Evolutionary conservation across 2,113 vertebrate genomes (phyloP), one percentile per base, ranked within the genome.

Genomic region (Holacanthus passer): DNA sequence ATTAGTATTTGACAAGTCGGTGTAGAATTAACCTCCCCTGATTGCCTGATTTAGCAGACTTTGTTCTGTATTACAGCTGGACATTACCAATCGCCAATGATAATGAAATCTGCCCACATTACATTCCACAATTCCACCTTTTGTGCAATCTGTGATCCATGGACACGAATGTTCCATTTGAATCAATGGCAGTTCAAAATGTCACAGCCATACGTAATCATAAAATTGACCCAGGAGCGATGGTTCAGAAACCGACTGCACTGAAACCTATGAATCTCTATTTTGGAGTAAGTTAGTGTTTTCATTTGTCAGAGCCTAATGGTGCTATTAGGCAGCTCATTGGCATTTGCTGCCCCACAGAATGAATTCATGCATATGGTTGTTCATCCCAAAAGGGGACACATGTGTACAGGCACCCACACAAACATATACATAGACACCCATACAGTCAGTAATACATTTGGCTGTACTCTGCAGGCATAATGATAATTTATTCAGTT

Each of bases 281-380:
- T 93, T 92, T 87, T 87, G 77, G 73, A 89, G 72, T 73, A 87
- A 90, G 83, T 91, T 92, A 83, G 76, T 82, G 66, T 89, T 92
- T 94, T 86, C 92, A 94, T 94, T 93, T 91, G 88, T 94, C 85
- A 91, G 76, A 79, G 73, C 48, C 77, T 94, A 94, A 94, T 94
- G 90, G 93, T 73, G 77, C 83, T 77, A 88, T 92, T 91, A 92
- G 75, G 86, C 76, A 85, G 71, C 73, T 90, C 84, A 81, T 86
- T 93, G 94, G 86, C 87, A 92, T 91, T 93, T 89, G 81, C 77
- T 88, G 81, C 79, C 82, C 74, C n/a, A 47, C 75, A 68, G 77
- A 89, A 90, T 86, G 66, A 90, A 88, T 91, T 86, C 77, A 85
- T 87, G 76, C 79, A 88, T 73, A 75, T 85, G 70, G 79, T 67